Percentiles rank a stretch among this genome's conserved stretches.
phyloP scores from a whole-genome alignment of 2,113 vertebrate genomes.

The Atrichornis clamosus region DNA sequence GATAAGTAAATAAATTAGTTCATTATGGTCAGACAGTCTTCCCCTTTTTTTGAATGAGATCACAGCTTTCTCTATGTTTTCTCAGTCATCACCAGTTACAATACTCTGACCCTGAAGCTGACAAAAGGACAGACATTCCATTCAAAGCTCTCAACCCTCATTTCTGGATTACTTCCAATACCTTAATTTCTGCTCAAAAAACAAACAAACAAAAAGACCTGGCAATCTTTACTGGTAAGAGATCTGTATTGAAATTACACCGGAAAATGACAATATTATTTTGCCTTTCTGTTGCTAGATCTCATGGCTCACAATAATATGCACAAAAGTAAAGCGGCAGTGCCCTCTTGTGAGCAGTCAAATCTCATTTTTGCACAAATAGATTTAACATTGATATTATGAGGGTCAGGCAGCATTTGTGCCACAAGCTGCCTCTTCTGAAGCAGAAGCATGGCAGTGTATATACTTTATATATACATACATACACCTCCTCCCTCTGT shows the following conservation, averaged over 20 bases:
- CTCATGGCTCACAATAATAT: not conserved
- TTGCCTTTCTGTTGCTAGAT: not conserved
- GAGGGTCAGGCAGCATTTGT: not conserved
- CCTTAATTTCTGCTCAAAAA: not conserved
- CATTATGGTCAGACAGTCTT: not conserved
- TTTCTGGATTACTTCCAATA: not conserved
- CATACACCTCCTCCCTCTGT: not conserved
- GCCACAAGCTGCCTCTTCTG: not conserved
- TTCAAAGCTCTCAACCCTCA: not conserved
- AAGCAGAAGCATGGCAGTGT: accelerated
- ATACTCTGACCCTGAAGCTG: not conserved
- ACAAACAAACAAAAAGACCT: not conserved
- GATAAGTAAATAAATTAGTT: slow-evolving; percentile 38
- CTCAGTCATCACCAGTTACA: not conserved
- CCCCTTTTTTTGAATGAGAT: not conserved
- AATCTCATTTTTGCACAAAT: not conserved
- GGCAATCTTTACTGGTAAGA: not conserved
- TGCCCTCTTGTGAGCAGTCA: slow-evolving; percentile 44
- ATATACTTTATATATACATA: accelerated
- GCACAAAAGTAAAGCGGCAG: not conserved
- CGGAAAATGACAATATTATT: not conserved
- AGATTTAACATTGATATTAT: not conserved
- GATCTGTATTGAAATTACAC: not conserved
- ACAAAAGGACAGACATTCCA: not conserved
- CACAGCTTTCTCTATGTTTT: not conserved